These are phyloP conservation scores for Phoenicopterus ruber DNA, from an alignment of 2,113 vertebrate genomes.

Conservation along the genomic window DNA sequence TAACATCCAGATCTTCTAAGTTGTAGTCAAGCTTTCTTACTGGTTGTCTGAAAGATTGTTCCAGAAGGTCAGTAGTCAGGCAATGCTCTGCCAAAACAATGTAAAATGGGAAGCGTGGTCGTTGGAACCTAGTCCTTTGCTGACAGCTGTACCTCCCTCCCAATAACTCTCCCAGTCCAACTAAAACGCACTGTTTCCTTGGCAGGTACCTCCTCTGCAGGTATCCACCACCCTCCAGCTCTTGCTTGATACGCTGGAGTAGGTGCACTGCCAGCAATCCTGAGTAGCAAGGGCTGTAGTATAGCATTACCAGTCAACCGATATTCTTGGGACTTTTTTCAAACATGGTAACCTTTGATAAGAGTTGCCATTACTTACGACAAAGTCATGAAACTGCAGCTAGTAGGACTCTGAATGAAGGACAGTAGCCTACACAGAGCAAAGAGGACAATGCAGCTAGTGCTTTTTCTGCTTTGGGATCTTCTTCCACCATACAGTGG, in stretches of 20 bases:
- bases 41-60: background rate
- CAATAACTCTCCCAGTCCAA: background rate
- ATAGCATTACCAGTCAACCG: background rate
- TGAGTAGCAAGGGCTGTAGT: background rate
- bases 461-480: background rate
- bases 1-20: background rate
- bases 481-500: background rate
- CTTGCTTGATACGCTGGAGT: background rate
- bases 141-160: background rate
- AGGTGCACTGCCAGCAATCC: background rate
- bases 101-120: background rate
- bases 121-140: background rate
- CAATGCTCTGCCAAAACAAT: background rate
- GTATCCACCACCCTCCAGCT: background rate
- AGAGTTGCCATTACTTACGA: background rate
- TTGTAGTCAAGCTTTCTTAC: background rate
- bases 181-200: background rate
- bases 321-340: background rate
- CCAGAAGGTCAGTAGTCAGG: background rate
- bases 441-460: background rate
- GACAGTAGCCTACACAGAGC: background rate
- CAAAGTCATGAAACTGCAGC: background rate
- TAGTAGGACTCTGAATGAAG: background rate
- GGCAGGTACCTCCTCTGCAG: background rate
- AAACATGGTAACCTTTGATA: background rate